Percentiles rank a stretch among this genome's conserved stretches.
These are phyloP conservation scores for Epinephelus lanceolatus DNA, from an alignment of 2,113 vertebrate species.

Conservation along the genomic window DNA sequence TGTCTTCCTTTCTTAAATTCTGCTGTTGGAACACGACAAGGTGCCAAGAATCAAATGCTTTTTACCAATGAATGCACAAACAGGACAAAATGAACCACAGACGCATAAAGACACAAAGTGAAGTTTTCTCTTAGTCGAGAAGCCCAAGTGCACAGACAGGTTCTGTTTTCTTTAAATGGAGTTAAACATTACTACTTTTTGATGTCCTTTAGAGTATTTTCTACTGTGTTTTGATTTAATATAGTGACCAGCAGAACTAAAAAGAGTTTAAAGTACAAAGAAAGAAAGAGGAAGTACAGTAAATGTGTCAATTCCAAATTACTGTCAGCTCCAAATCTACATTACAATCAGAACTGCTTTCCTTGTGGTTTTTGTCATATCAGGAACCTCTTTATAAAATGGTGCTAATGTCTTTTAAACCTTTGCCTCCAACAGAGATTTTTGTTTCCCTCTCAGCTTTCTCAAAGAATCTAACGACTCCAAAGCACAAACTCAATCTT, in stretches of 20 bases:
- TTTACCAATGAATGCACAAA: conserved; percentile 64
- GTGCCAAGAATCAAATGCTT: conserved; percentile 47
- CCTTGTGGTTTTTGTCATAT: conserved; percentile 23
- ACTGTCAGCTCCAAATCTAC: not conserved
- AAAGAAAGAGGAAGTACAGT: conserved; percentile 5
- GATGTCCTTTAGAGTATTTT: conserved; percentile 21
- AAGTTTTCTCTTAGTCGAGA: conserved; percentile 30
- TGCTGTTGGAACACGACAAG: conserved; percentile 51
- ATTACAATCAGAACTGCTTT: not conserved
- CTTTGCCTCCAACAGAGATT: conserved; percentile 15
- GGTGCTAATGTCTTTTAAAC: conserved; percentile 72
- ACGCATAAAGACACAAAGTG: conserved; percentile 26
- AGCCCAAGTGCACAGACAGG: conserved; percentile 13
- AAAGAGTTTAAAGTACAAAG: not conserved
- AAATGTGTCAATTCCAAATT: not conserved
- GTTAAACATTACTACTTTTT: conserved; percentile 18
- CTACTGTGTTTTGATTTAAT: conserved; percentile 2
- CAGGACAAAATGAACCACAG: conserved; percentile 27
- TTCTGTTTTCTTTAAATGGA: not conserved
- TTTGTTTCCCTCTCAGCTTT: conserved; percentile 44
- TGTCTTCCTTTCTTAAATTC: conserved; percentile 37
- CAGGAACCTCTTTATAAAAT: conserved; percentile 57
- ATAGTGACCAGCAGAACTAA: not conserved
- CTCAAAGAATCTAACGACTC: conserved; percentile 41
- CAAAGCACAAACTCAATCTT: conserved; percentile 60